Evolutionary conservation across 1,140 invertebrate genomes (phyloP).

Genomic region (Schmidtea mediterranea): DNA sequence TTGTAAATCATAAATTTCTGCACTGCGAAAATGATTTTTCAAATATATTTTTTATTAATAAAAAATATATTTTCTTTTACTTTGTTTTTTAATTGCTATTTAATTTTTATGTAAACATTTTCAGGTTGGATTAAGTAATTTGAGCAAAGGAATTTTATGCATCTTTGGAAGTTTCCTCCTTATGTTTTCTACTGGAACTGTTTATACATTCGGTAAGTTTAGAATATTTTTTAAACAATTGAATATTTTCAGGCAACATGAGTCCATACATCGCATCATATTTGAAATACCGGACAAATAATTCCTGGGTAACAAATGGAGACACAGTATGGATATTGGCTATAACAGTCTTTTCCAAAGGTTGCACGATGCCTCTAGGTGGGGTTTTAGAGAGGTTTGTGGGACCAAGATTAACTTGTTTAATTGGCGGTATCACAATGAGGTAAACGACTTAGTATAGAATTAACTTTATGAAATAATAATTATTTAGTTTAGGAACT

Average conservation of each 20-base stretch:
- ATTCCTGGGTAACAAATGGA: conserved; percentile 15
- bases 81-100: too few relatives aligned
- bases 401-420: conserved; percentile 16
- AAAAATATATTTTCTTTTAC: too few relatives aligned
- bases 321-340: conserved; percentile 24
- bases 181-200: too few relatives aligned
- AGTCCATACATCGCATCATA: conserved; percentile 29
- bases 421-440: conserved; percentile 15
- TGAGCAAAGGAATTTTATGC: too few relatives aligned
- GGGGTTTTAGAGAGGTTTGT: conserved; percentile 17
- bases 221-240: too few relatives aligned
- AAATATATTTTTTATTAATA: too few relatives aligned
- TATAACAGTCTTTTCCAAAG: conserved; percentile 16
- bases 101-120: too few relatives aligned
- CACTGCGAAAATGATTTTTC: too few relatives aligned
- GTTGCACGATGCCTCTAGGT: conserved; percentile 20
- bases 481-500: conserved; percentile 13
- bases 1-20: too few relatives aligned
- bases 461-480: conserved; percentile 19
- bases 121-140: too few relatives aligned
- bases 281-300: conserved; percentile 15
- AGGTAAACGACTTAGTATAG: conserved; percentile 15
- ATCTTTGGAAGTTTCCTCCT: too few relatives aligned
- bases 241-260: conserved; percentile 28
- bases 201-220: too few relatives aligned